Evolutionary conservation across 2,888 invertebrate species (phyloP).

Genomic region (Nymphalis urticae): DNA sequence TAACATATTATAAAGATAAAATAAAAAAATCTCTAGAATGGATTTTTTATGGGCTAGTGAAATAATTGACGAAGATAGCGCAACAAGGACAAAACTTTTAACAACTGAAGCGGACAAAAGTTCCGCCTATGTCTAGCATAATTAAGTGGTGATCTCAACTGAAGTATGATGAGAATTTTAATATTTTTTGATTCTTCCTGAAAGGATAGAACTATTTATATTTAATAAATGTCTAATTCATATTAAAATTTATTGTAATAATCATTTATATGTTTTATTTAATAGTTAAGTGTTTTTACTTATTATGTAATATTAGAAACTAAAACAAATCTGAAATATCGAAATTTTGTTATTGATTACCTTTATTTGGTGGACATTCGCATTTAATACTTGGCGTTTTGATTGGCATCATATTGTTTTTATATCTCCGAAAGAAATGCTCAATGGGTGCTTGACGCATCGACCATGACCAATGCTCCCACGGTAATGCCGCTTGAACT

Average conservation of each 20-base stretch:
- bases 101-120: conserved; percentile 41
- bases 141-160: conserved; percentile 41
- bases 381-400: conserved; percentile 46
- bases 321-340: too few relatives aligned
- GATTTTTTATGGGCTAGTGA: conserved; percentile 16
- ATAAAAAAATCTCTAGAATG: not conserved
- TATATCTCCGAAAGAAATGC: conserved; percentile 43
- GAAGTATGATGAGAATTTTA: conserved; percentile 33
- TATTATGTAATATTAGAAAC: too few relatives aligned
- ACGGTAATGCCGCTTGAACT: conserved; percentile 36
- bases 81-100: conserved; percentile 41
- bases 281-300: too few relatives aligned
- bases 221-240: not conserved
- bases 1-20: too few relatives aligned
- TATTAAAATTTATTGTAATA: not conserved
- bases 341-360: conserved; percentile 41
- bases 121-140: conserved; percentile 41
- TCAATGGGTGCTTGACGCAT: conserved; percentile 41
- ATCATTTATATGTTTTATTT: too few relatives aligned
- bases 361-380: conserved; percentile 57
- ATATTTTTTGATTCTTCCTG: not conserved
- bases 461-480: conserved; percentile 49
- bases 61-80: conserved; percentile 35
- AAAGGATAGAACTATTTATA: not conserved
- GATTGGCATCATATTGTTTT: conserved; percentile 38